These are phyloP conservation scores for Cuniculus paca DNA, from an alignment of 2,797 vertebrate genomes.

Conservation along the genomic window DNA sequence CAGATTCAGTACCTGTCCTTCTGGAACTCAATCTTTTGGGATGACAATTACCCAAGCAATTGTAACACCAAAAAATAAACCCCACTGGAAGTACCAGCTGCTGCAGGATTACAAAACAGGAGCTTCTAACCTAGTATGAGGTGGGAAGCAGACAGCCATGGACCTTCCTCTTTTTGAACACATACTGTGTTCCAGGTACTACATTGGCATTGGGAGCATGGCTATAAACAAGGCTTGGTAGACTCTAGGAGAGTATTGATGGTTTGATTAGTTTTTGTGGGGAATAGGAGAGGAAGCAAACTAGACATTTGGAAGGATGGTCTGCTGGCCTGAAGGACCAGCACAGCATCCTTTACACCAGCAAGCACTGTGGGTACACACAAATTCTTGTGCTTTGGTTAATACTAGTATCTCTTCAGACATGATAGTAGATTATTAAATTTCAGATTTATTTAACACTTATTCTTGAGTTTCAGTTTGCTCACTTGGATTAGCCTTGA, in stretches of 20 bases:
- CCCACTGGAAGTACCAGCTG: not conserved
- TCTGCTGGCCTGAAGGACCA: not conserved
- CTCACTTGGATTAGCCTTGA: constrained; percentile 15
- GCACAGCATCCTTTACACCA: not conserved
- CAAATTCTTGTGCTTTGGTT: not conserved
- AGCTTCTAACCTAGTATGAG: not conserved
- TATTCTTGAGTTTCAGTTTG: not conserved
- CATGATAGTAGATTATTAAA: not conserved
- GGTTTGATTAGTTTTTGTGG: constrained; percentile 17
- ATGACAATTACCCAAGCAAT: not conserved
- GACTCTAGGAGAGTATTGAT: not conserved
- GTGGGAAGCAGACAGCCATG: not conserved
- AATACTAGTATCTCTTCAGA: not conserved
- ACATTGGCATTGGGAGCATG: not conserved
- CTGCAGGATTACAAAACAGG: not conserved
- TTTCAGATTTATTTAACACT: not conserved
- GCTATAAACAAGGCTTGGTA: not conserved
- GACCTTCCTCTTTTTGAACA: not conserved
- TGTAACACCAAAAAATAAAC: not conserved
- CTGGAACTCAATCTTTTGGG: not conserved
- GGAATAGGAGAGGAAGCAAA: not conserved
- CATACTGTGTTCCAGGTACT: not conserved
- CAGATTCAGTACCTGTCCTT: not conserved
- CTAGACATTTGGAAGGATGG: not conserved
- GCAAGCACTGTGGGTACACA: not conserved